Base-by-base conservation (phyloP, 2,797 vertebrate species). In the Sebastes aleutianus region DNA sequence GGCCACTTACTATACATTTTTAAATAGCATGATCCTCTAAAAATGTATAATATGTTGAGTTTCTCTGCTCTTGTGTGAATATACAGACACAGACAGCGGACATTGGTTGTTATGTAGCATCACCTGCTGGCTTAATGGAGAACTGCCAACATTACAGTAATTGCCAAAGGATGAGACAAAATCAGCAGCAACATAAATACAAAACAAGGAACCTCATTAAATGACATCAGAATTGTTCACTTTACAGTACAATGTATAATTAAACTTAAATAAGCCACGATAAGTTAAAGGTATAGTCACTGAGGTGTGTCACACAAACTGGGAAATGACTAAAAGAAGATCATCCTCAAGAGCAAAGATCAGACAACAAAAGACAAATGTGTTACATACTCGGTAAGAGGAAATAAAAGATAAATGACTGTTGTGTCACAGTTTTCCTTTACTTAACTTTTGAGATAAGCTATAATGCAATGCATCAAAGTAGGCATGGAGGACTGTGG, bases 51-150 rank as follows among this genome's bases (percentile, higher is more conserved):
- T 1, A 57, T 76, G 13, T 26, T 27, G 22, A 47, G 13, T 69
- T 64, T 47, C 10, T 59, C 43, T 64, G 58, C 22, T 70, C 34
- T 2, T 6, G 12, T 26, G 65, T 43, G 1, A 1, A 20, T 18
- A 1, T 22, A 6, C 50, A 63, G 65, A 31, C 4, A 26, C 5
- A 56, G 65, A 80, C 29, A 93, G 62, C 63, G 64, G 65, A 79
- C 29, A 93, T 93, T 91, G 90, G 88, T 91, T 90, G 93, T 91
- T 89, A 81, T 76, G 89, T 79, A 94, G 93, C 93, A 92, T 87
- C 93, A 93, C 90, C 94, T 94, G 91, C 91, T 94, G 94, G 94
- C 73, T 90, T 70, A 88, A 85, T 91, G 91, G 91, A 94, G 91
- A 94, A 94, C 82, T 94, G 90, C 89, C 89, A 92, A 91, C 70